Conservation (phyloP, 2,797 vertebrate species). For the Muraenolepis orangiensis region DNA sequence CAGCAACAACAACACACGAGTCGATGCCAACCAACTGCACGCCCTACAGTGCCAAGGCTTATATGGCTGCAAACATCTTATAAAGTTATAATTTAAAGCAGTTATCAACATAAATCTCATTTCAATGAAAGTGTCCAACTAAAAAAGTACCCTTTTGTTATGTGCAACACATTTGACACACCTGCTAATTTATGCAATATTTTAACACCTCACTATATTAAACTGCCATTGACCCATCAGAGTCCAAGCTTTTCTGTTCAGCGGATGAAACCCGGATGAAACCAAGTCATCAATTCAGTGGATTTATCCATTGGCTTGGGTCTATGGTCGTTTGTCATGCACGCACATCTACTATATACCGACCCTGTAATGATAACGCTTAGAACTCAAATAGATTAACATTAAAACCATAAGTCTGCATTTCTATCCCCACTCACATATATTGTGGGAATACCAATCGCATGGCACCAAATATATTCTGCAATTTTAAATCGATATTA, state of each 20-base stretch:
- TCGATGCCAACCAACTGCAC: background rate
- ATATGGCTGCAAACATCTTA: background rate
- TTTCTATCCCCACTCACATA: background rate
- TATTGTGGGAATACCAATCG: background rate
- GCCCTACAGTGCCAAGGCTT: background rate
- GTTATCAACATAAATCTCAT: background rate
- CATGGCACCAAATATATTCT: background rate
- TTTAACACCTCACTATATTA: background rate
- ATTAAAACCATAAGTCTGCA: background rate
- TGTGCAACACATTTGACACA: background rate
- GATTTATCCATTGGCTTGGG: background rate
- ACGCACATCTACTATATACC: background rate
- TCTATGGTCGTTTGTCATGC: background rate
- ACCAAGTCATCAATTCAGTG: background rate
- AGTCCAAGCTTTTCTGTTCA: background rate
- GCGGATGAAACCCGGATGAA: background rate
- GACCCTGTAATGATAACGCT: background rate
- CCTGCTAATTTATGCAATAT: background rate
- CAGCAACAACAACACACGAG: background rate
- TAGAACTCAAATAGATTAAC: background rate
- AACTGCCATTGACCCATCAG: background rate
- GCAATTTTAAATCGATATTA: constrained; percentile 18
- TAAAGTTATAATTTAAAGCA: background rate
- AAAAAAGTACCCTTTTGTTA: constrained; percentile 6
- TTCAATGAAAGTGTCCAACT: constrained; percentile 4